Evolutionary conservation across 92 coral and sea anemone species (phyloP).

Genomic region (Pocillopora meandrina): DNA sequence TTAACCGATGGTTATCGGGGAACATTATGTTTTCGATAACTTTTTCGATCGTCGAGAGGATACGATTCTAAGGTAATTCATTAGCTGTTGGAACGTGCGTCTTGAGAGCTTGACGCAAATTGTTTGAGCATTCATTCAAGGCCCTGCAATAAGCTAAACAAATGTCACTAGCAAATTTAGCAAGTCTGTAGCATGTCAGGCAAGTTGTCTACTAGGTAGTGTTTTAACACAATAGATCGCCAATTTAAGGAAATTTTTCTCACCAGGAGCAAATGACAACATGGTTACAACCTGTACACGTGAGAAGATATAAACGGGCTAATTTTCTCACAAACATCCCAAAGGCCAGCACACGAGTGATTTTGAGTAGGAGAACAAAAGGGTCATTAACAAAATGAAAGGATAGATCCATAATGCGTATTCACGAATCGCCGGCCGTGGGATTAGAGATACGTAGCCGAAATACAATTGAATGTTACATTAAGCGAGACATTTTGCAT

Average conservation of each 20-base stretch:
- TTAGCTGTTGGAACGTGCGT: neutral
- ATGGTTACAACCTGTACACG: slow-evolving; percentile 13
- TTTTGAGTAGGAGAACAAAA: slow-evolving; percentile 20
- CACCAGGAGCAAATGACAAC: neutral
- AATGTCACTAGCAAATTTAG: neutral
- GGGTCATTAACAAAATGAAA: slow-evolving; percentile 29
- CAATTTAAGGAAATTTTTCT: neutral
- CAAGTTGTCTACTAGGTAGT: neutral
- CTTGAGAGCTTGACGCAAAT: neutral
- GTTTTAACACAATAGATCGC: neutral
- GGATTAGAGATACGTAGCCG: too few species aligned
- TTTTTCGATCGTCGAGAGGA: neutral
- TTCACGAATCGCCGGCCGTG: slow-evolving; percentile 6
- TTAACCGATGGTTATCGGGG: slow-evolving; percentile 15
- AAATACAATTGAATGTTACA: neutral
- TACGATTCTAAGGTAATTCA: slow-evolving; percentile 4
- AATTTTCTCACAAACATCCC: slow-evolving; percentile 23
- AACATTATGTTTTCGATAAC: slow-evolving; percentile 9
- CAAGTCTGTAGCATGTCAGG: neutral
- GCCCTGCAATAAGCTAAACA: neutral
- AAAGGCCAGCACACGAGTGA: slow-evolving; percentile 2
- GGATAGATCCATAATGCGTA: neutral
- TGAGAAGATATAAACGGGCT: slow-evolving; percentile 3
- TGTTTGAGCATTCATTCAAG: neutral
- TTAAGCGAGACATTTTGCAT: slow-evolving; percentile 5